Evolutionary conservation across 2,888 invertebrate genomes (phyloP), one percentile per base, ranked within the genome.

Genomic region (Ceramica pisi): DNA sequence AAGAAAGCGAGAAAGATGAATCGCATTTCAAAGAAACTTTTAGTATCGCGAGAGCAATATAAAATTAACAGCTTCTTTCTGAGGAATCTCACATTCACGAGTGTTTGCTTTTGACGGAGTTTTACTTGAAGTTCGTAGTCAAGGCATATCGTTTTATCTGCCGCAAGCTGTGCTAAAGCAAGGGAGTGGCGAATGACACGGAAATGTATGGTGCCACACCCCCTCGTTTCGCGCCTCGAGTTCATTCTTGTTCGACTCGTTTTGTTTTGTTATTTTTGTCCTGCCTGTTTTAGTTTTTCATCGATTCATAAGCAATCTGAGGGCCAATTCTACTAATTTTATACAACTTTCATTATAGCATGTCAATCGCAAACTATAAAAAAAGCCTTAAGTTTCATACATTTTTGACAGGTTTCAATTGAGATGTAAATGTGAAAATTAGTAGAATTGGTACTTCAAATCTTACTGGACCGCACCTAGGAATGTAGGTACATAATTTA

Each of bases 1-100:
- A 67, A 59, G 26, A 50, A 59, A 51, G 41, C 44, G 48, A 21
- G 41, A 69, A 56, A 67, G 44, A 70, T 71, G 23, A 71, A 69
- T 66, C 53, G 56, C 44, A 67, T 63, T 80, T 83, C 71, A 66
- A 67, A 69, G 74, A 80, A 80, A 71, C 50, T 70, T 67, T 64
- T 55, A 67, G 53, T 66, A 66, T 71, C 60, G 59, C 56, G 38
- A 70, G 46, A 38, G 61, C 19, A 63, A 64, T 51, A 69, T 64
- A 60, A 79, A 76, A 48, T 60, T 53, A 71, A 65, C 21, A 50
- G 26, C 59, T 35, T 59, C 26, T 51, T 76, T 79, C 78, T 50
- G 53, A 21, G 57, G 51, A 70, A 70, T 63, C 46, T 53, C 51
- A 51, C n/a, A 59, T 57, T 31, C 41, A 12, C 44, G 50, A n/a